Conservation (phyloP, 2,888 invertebrate genomes). For the Cenopis cana region DNA sequence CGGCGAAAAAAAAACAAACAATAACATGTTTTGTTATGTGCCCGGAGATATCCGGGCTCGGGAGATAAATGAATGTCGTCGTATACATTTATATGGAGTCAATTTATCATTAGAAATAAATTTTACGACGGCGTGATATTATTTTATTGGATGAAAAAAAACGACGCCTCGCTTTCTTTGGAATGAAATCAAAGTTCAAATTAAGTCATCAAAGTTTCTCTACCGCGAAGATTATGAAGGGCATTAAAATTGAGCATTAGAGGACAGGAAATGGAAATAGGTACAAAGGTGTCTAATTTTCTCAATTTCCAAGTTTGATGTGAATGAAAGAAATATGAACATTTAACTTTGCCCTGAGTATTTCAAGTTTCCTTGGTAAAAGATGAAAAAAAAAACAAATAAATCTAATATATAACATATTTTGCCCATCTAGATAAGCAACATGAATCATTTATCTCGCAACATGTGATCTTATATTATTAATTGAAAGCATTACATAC, state of each 20-base stretch:
- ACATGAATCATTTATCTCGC: not conserved
- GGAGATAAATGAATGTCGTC: no score
- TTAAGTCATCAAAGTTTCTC: slow-evolving; percentile 72
- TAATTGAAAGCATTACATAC: not conserved
- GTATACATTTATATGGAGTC: not conserved
- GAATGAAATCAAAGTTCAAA: slow-evolving; percentile 64
- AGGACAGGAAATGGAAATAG: slow-evolving; percentile 12
- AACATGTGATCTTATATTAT: not conserved
- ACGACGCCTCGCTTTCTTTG: slow-evolving; percentile 45
- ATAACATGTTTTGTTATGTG: no score
- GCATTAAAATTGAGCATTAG: slow-evolving; percentile 31
- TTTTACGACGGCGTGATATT: not conserved
- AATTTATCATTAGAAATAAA: not conserved
- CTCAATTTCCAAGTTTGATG: slow-evolving; percentile 29
- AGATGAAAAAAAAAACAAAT: not conserved
- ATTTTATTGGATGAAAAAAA: slow-evolving; percentile 13
- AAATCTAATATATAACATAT: no score
- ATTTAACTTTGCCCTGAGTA: not conserved
- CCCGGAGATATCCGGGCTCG: no score
- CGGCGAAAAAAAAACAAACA: no score
- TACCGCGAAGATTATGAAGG: slow-evolving; percentile 49
- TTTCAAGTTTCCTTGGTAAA: no score
- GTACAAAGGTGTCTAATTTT: slow-evolving; percentile 35
- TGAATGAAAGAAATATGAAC: slow-evolving; percentile 13
- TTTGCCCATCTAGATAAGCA: not conserved